These are phyloP conservation scores for Torymus tubicola DNA, from an alignment of 2,888 invertebrate species.

Conservation along the genomic window DNA sequence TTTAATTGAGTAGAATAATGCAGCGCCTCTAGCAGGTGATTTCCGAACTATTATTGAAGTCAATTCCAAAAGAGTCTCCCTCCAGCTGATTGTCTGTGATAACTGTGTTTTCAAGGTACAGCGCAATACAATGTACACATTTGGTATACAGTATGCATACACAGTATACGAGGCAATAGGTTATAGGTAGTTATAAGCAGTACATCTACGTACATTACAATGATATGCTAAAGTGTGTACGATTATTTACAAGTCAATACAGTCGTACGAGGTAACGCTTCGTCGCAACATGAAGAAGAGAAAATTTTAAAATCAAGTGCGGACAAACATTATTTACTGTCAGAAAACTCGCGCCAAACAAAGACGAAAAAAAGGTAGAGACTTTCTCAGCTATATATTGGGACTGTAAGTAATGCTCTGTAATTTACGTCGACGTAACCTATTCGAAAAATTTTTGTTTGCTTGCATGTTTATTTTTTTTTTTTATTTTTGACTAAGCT, in stretches of 20 bases:
- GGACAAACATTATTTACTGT: neutral
- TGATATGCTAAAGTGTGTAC: conserved; percentile 27
- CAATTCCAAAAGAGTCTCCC: too few relatives aligned
- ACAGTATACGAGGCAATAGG: conserved; percentile 27
- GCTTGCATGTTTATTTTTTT: neutral
- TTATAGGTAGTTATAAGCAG: conserved; percentile 29
- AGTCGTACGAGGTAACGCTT: neutral
- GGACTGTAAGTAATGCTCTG: conserved; percentile 2
- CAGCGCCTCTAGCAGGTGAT: too few relatives aligned
- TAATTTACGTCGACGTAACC: neutral
- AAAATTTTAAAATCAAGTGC: conserved; percentile 28
- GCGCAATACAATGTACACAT: conserved; percentile 28
- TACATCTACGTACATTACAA: conserved; percentile 26
- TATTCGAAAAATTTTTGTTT: neutral
- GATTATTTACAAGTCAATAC: conserved; percentile 29
- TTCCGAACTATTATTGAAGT: too few relatives aligned
- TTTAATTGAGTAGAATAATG: too few relatives aligned
- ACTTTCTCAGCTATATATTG: conserved; percentile 7
- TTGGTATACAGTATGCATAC: too few relatives aligned
- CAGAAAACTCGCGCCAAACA: conserved; percentile 2
- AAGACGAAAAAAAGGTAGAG: neutral
- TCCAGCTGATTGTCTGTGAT: too few relatives aligned
- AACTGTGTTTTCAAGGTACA: neutral
- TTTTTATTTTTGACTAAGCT: too few relatives aligned
- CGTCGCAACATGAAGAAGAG: conserved; percentile 43